Evolutionary conservation across 2,797 vertebrate species (phyloP).

Genomic region (Argentina silus): DNA sequence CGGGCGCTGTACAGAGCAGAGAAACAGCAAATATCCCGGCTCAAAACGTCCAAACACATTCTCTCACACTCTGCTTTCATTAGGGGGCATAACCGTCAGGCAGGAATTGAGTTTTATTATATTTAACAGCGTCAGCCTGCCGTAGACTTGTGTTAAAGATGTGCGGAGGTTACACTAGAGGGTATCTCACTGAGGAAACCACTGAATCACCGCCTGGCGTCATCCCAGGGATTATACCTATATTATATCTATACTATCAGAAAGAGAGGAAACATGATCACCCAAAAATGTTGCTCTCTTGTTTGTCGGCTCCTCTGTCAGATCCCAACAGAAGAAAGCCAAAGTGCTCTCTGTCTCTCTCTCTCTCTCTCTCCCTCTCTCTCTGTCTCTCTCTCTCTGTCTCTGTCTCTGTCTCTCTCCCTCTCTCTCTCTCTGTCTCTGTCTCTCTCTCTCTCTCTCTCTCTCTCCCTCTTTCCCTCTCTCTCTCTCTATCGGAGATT

Average conservation of each 20-base stretch:
- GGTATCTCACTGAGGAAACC: too few species aligned
- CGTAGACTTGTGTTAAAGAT: too few species aligned
- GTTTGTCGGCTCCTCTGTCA: too few species aligned
- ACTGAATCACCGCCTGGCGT: too few species aligned
- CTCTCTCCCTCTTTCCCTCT: constrained; percentile 5
- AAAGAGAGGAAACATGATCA: too few species aligned
- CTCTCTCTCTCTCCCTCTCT: not conserved
- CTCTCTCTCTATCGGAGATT: not conserved
- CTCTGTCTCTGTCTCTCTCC: not conserved
- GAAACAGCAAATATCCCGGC: not conserved
- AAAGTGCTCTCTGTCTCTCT: not conserved
- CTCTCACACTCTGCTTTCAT: not conserved
- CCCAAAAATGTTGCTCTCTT: too few species aligned
- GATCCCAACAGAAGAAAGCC: too few species aligned
- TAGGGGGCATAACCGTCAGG: not conserved
- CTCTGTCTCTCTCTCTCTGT: not conserved
- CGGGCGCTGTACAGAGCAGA: not conserved
- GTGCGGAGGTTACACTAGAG: too few species aligned
- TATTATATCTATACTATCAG: too few species aligned
- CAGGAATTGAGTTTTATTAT: too few species aligned
- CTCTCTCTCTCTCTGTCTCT: not conserved
- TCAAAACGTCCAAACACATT: constrained; percentile 1
- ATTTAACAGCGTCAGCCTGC: too few species aligned
- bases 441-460: not conserved
- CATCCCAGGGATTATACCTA: too few species aligned